Conservation (phyloP, 2,888 invertebrate species). For the Scaeva pyrastri region DNA sequence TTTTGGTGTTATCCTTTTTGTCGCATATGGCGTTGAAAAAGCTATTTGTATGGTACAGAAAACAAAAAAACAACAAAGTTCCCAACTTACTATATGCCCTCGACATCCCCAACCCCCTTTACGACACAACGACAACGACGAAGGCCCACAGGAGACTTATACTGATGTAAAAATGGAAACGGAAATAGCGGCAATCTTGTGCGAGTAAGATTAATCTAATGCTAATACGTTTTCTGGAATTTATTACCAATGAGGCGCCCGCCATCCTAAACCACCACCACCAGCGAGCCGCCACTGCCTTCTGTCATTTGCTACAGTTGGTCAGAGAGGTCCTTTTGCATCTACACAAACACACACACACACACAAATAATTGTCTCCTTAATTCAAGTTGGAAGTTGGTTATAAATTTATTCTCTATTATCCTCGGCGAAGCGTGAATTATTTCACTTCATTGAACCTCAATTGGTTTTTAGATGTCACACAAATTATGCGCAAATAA, state of each 20-base stretch:
- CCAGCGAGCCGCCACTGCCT: background rate
- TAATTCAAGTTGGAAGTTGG: background rate
- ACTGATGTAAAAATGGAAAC: conserved; percentile 8
- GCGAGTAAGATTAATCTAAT: conserved; percentile 71
- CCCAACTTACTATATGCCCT: conserved; percentile 4
- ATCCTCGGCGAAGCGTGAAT: conserved; percentile 38
- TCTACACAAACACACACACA: background rate
- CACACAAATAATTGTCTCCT: conserved; percentile 3
- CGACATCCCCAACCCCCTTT: no score
- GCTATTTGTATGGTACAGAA: background rate
- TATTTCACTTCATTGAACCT: conserved; percentile 58
- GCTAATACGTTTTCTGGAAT: conserved; percentile 67
- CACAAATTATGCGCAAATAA: conserved; percentile 52
- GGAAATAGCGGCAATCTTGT: conserved; percentile 62
- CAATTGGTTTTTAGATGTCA: conserved; percentile 59
- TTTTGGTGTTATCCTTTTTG: conserved; percentile 56
- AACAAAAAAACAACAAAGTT: background rate
- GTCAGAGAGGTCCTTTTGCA: conserved; percentile 18
- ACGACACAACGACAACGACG: background rate
- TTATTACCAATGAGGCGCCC: conserved; percentile 60
- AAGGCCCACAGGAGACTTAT: background rate
- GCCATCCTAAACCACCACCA: background rate
- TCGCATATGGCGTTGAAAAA: conserved; percentile 58
- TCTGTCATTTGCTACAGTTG: background rate
- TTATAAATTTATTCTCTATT: conserved; percentile 13